These are phyloP conservation scores for Limnephilus auricula DNA, from an alignment of 2,888 invertebrate species.

Conservation along the genomic window DNA sequence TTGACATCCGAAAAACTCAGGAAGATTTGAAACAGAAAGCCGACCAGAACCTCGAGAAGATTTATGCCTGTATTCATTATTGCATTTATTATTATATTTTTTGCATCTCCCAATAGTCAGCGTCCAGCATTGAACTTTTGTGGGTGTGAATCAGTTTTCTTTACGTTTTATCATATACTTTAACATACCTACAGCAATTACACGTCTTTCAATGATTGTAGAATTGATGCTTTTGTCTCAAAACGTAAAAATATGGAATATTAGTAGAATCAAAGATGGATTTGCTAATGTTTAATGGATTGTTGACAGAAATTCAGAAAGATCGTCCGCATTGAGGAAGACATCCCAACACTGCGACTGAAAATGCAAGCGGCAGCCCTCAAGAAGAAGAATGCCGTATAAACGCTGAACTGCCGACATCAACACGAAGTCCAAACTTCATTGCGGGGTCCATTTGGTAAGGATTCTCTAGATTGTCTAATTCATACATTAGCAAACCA, in stretches of 20 bases:
- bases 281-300: background rate
- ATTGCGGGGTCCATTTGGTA: background rate
- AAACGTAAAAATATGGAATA: no score
- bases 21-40: no score
- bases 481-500: background rate
- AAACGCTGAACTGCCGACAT: conserved; percentile 23
- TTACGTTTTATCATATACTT: background rate
- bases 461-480: background rate
- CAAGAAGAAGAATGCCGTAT: conserved; percentile 64
- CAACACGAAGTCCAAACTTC: conserved; percentile 1
- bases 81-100: no score
- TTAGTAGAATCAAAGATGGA: background rate
- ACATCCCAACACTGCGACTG: conserved; percentile 85
- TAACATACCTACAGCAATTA: no score
- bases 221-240: background rate
- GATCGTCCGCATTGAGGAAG: conserved; percentile 91
- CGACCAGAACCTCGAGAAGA: no score
- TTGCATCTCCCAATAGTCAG: no score
- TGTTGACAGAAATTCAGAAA: conserved; percentile 87
- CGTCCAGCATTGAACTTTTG: no score
- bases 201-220: background rate
- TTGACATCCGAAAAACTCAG: no score
- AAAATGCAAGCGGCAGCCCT: conserved; percentile 84
- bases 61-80: no score
- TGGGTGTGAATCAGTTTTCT: no score